Conservation (phyloP, 2,113 vertebrate species). For the Varanus komodoensis region DNA sequence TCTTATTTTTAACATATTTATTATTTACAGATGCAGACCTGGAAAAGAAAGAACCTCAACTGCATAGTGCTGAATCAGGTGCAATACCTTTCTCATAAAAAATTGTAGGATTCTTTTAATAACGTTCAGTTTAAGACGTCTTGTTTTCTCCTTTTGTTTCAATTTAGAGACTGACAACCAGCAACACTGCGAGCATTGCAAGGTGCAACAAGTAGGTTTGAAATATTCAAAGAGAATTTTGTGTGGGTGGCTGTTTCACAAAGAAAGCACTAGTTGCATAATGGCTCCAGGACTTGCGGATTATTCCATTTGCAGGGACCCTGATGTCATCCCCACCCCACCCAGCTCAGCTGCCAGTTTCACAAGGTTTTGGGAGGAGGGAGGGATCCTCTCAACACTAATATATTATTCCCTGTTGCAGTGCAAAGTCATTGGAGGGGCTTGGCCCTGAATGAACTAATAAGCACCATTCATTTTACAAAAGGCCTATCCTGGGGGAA, state of each 20-base stretch:
- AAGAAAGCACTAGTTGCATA: not conserved
- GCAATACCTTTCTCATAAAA: slow-evolving; percentile 6
- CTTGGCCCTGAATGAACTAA: no score
- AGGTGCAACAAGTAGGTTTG: slow-evolving; percentile 63
- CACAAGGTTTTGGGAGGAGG: no score
- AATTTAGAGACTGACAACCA: slow-evolving; percentile 56
- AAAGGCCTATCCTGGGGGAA: no score
- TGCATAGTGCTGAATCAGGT: slow-evolving; percentile 35
- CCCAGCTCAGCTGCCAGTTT: no score
- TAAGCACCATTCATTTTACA: no score
- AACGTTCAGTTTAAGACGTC: slow-evolving; percentile 10
- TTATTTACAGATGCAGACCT: slow-evolving; percentile 47
- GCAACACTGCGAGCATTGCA: slow-evolving; percentile 59
- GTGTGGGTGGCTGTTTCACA: slow-evolving; percentile 21
- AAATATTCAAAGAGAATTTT: slow-evolving; percentile 9
- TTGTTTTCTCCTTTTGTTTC: slow-evolving; percentile 27
- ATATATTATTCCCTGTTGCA: no score
- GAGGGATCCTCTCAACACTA: no score
- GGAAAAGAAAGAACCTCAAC: slow-evolving; percentile 29
- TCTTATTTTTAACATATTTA: not conserved
- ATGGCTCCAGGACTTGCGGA: no score
- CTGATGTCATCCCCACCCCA: no score
- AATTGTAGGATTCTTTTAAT: not conserved
- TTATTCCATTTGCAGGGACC: no score
- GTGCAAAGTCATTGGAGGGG: no score